These are phyloP conservation scores for Xiphophorus hellerii DNA, from an alignment of 2,113 vertebrate species.

Conservation along the genomic window DNA sequence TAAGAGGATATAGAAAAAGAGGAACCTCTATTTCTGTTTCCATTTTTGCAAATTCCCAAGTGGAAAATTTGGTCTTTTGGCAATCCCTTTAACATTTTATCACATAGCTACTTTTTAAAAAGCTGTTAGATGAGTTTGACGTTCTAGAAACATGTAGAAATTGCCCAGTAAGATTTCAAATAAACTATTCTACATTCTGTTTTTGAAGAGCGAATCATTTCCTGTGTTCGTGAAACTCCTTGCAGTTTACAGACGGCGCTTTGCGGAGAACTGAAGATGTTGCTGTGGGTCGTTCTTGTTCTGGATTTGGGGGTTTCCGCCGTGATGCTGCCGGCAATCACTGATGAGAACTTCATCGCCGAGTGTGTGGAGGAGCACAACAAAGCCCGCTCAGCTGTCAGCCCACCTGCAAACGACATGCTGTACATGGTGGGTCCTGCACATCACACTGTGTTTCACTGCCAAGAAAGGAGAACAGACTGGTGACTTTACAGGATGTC, in stretches of 20 bases:
- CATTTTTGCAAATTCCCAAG: no score
- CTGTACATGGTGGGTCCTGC: constrained; percentile 66
- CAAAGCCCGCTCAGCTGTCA: constrained; percentile 33
- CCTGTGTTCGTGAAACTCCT: constrained; percentile 13
- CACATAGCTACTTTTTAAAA: background rate
- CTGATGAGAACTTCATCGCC: constrained; percentile 42
- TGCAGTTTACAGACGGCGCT: accelerated
- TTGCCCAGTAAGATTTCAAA: background rate
- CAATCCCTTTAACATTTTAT: no score
- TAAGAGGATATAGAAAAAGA: no score
- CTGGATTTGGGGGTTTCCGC: background rate
- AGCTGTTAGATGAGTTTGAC: background rate
- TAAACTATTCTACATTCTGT: constrained; percentile 2
- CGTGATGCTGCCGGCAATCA: constrained; percentile 47
- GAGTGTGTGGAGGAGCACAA: constrained; percentile 68
- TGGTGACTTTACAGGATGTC: no score
- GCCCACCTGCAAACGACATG: constrained; percentile 63
- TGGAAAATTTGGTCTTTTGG: no score
- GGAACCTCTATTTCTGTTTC: no score
- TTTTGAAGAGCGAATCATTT: constrained; percentile 16
- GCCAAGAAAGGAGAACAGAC: background rate
- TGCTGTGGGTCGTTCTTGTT: constrained; percentile 22
- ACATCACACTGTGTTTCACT: background rate
- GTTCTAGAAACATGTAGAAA: no score
- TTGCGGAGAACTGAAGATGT: background rate